These are phyloP conservation scores for Enteromius treurensis DNA, from an alignment of 2,797 vertebrate genomes.

Conservation along the genomic window DNA sequence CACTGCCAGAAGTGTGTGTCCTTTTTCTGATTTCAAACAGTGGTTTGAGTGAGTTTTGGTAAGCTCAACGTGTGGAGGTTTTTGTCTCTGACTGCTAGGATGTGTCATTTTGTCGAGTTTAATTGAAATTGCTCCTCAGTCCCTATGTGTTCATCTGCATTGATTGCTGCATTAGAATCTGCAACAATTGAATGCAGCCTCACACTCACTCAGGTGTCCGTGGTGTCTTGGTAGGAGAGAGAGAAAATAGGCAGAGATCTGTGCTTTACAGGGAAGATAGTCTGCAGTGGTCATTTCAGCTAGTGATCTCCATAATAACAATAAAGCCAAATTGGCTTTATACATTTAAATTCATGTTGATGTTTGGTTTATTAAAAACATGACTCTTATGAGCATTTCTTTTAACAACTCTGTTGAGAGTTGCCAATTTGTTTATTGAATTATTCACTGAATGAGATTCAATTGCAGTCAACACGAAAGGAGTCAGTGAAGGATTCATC, in stretches of 20 bases:
- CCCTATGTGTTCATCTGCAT: slow-evolving; percentile 65
- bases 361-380: not conserved
- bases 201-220: slow-evolving; percentile 68
- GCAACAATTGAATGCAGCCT: slow-evolving; percentile 75
- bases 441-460: not conserved
- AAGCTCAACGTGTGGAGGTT: slow-evolving; percentile 7
- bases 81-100: slow-evolving; percentile 16
- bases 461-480: not conserved
- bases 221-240: slow-evolving; percentile 62
- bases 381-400: not conserved
- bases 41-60: slow-evolving; percentile 10
- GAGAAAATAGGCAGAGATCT: slow-evolving; percentile 43
- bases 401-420: not conserved
- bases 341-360: not conserved
- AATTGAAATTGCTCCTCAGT: slow-evolving; percentile 69
- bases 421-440: not conserved
- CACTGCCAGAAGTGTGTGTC: slow-evolving; percentile 45
- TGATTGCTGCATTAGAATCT: slow-evolving; percentile 73
- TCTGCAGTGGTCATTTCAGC: slow-evolving; percentile 2
- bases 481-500: not conserved
- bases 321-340: not conserved
- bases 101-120: slow-evolving; percentile 73
- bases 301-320: not conserved
- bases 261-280: not conserved
- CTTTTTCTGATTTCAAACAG: slow-evolving; percentile 17